These are phyloP conservation scores for Lepidothrix coronata DNA, from an alignment of 2,113 vertebrate species.

Conservation along the genomic window DNA sequence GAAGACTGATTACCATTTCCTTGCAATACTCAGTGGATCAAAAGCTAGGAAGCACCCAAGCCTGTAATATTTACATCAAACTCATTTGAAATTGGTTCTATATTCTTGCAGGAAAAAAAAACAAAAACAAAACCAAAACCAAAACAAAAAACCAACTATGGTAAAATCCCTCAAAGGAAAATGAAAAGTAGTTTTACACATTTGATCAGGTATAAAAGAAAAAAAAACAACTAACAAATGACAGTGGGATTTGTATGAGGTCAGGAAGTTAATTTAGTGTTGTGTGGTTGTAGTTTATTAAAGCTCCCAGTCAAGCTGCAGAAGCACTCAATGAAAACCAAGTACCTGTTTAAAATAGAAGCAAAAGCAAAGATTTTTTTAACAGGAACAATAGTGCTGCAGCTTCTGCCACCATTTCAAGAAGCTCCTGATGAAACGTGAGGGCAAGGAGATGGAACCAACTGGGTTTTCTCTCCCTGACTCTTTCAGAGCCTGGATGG, in stretches of 20 bases:
- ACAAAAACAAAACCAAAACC: not conserved
- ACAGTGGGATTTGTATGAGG: not conserved
- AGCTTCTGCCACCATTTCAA: not conserved
- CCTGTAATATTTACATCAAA: not conserved
- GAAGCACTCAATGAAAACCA: not conserved
- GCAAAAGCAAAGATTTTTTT: not conserved
- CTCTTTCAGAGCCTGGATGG: not conserved
- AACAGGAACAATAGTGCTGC: not conserved
- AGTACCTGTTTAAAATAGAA: not conserved
- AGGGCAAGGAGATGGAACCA: not conserved
- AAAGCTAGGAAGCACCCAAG: not conserved
- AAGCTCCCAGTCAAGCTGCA: not conserved
- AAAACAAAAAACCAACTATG: fast-evolving
- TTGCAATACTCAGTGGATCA: not conserved
- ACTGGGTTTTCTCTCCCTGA: fast-evolving
- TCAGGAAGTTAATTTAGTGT: not conserved
- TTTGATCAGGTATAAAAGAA: not conserved
- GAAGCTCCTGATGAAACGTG: not conserved
- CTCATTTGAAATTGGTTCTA: not conserved
- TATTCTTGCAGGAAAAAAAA: not conserved
- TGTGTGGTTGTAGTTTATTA: fast-evolving
- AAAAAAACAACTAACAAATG: not conserved
- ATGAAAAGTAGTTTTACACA: not conserved
- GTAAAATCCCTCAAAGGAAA: not conserved
- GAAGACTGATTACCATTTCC: not conserved